A percentile compares a stretch with the other conserved stretches of the same genome.
Evolutionary conservation across 1,140 invertebrate genomes (phyloP).

Genomic region (Scaptomyza pallida): DNA sequence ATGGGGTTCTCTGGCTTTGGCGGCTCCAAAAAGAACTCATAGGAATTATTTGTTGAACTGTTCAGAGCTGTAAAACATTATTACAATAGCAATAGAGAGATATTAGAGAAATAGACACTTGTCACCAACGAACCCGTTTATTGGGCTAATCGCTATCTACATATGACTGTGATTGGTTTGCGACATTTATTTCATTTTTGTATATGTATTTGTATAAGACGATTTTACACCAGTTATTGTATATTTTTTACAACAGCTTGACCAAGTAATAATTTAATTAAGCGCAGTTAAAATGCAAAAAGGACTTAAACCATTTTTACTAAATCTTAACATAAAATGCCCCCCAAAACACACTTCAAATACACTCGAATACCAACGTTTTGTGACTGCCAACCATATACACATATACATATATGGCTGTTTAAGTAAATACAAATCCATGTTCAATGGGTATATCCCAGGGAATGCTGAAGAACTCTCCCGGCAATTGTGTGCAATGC

Average conservation of each 20-base stretch:
- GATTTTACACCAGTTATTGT: constrained; percentile 66
- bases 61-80: constrained; percentile 31
- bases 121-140: constrained; percentile 49
- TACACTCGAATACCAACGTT: constrained; percentile 31
- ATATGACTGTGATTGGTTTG: constrained; percentile 56
- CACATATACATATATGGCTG: neutral
- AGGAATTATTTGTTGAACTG: constrained; percentile 44
- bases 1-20: constrained; percentile 99
- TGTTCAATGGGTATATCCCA: constrained; percentile 83
- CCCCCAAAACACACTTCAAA: constrained; percentile 23
- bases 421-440: constrained; percentile 83
- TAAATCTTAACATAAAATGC: constrained; percentile 43
- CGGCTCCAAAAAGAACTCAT: constrained; percentile 90
- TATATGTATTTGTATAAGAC: constrained; percentile 60
- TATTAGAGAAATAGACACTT: constrained; percentile 40
- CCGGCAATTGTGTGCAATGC: constrained; percentile 93
- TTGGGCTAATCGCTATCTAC: constrained; percentile 33
- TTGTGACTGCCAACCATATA: constrained; percentile 9
- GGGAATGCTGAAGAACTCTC: constrained; percentile 88
- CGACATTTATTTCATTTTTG: constrained; percentile 75
- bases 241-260: constrained; percentile 55
- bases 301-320: constrained; percentile 65
- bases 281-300: constrained; percentile 73
- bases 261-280: constrained; percentile 74
- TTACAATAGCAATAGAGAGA: constrained; percentile 28